Base-by-base conservation (phyloP, 2,888 invertebrate species). In the Pristionchus fissidentatus region DNA sequence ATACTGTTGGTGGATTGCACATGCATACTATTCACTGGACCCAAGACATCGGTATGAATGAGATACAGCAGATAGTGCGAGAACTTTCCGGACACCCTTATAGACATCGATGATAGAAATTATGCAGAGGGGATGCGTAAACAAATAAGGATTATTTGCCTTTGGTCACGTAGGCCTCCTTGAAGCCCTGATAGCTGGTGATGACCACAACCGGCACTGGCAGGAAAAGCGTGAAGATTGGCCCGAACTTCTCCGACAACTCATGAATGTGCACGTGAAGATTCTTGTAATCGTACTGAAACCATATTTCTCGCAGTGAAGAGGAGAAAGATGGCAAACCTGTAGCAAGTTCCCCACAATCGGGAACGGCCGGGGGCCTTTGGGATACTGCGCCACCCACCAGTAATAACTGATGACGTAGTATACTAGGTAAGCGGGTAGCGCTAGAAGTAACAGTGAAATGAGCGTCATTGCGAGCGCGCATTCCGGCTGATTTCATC, bases 351-450 rank as follows among this genome's bases (percentile, higher is more conserved):
- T 70, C 7, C 43, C 70, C 0, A 70, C 43, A 70, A 70, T 43
- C 5, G 70, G 70, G 26, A 43, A 41, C 3, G 70, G 70, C 13
- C 70, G 70, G 43, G 70, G 70, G 3, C 70, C 43, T 70, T 32
- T 70, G 1, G 70, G 41, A 7, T 70, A 70, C 15, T 70, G 38
- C 10, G 70, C 22, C n/a, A 70, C 70, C 70, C 41, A 41, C 70
- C 41, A 70, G 43, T 70, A 70, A 41, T 70, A 70, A 26, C 41
- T 41, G 70, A 70, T 70, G 26, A 70, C 41, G 70, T 70, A 70
- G 13, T 43, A 43, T 0, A 70, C n/a, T 41, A 70, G 41, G 70
- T 10, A 41, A 43, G 43, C 8, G 8, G 43, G 70, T 0, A 70
- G 1, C 0, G n/a, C 70, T 26, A 70, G 22, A 19, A 35, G 10